Conservation (phyloP, 2,797 vertebrate genomes). For the Cottoperca gobio region DNA sequence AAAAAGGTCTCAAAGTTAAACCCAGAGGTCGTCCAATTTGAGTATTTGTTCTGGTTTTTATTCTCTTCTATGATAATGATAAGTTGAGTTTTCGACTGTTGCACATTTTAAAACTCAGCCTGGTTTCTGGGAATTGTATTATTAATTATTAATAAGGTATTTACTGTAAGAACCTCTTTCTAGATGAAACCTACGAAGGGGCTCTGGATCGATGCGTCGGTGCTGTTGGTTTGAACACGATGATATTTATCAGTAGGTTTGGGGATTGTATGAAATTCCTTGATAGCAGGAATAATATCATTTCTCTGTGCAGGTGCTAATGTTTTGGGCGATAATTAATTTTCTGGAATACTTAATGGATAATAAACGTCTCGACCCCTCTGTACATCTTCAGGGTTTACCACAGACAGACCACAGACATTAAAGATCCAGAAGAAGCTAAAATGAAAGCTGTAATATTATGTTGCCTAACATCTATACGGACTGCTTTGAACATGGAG, state of each 20-base stretch:
- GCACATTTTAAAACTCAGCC: too few species aligned
- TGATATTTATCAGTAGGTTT: too few species aligned
- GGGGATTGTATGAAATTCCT: too few species aligned
- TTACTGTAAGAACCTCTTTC: neutral
- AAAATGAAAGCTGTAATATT: neutral
- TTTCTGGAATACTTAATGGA: too few species aligned
- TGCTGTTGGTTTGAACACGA: too few species aligned
- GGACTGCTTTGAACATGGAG: conserved; percentile 28
- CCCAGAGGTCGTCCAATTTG: neutral
- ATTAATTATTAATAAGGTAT: too few species aligned
- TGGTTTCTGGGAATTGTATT: too few species aligned
- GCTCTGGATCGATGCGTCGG: neutral
- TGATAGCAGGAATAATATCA: too few species aligned
- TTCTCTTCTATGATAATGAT: neutral
- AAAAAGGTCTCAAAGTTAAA: conserved; percentile 10
- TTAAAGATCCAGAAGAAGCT: neutral
- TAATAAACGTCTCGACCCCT: too few species aligned
- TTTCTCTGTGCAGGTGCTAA: too few species aligned
- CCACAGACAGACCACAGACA: neutral
- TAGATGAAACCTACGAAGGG: neutral
- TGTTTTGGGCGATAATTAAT: too few species aligned
- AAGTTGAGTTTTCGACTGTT: neutral
- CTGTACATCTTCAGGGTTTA: neutral
- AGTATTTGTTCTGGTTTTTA: neutral
- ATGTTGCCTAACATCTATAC: conserved; percentile 8